phyloP scores from a whole-genome alignment of 2,888 invertebrate genomes.

The Tachina fera region DNA sequence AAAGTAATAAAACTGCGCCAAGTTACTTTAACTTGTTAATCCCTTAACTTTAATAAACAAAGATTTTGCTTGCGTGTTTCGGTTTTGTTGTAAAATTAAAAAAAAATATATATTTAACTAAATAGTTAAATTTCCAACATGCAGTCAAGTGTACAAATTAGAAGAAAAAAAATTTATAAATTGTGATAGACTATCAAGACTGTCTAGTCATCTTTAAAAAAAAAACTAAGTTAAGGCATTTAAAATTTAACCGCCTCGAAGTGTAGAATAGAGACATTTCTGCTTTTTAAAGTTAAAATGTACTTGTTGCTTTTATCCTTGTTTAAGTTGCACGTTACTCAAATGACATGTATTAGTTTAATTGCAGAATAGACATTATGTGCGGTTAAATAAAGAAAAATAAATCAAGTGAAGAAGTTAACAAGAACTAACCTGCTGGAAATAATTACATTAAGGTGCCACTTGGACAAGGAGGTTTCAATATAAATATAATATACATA shows the following conservation, averaged over 20 bases:
- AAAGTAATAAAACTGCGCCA: conserved; percentile 10
- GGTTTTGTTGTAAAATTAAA: neutral
- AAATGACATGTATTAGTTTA: conserved; percentile 47
- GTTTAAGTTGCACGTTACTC: conserved; percentile 47
- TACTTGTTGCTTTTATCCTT: neutral
- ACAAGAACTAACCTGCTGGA: neutral
- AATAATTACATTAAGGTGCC: neutral
- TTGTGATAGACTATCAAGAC: neutral
- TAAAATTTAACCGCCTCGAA: conserved; percentile 16
- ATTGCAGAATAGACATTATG: neutral
- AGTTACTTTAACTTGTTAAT: conserved; percentile 36
- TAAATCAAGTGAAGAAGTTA: conserved; percentile 13
- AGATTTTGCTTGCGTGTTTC: neutral
- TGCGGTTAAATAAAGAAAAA: conserved; percentile 28
- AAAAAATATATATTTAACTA: neutral
- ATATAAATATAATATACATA: too few species aligned
- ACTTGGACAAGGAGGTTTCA: too few species aligned
- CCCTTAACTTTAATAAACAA: conserved; percentile 20
- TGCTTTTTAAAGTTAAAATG: neutral
- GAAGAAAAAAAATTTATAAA: neutral
- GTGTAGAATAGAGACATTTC: neutral
- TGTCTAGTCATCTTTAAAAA: conserved; percentile 39
- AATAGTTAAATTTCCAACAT: neutral
- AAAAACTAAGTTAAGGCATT: neutral
- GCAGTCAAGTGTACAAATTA: conserved; percentile 33